Evolutionary conservation across 2,888 invertebrate species (phyloP).

Genomic region (Epirrhoe tristata): DNA sequence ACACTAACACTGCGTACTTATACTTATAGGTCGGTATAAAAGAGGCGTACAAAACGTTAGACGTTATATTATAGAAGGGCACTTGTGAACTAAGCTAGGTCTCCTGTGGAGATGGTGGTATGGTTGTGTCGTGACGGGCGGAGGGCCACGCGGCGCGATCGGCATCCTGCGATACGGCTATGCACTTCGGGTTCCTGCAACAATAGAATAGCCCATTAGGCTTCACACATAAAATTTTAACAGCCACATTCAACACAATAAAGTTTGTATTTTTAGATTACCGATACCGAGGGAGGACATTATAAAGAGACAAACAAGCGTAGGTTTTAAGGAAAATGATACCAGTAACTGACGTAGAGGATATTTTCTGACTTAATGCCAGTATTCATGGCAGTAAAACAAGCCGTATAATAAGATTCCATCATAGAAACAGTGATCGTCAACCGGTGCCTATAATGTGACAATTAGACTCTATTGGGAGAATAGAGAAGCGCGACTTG

Average conservation of each 20-base stretch:
- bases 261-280: background rate
- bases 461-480: slow-evolving; percentile 76
- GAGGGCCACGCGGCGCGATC: slow-evolving; percentile 84
- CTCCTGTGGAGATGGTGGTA: slow-evolving; percentile 79
- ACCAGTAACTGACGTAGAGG: background rate
- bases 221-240: slow-evolving; percentile 3
- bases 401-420: slow-evolving; percentile 9
- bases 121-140: slow-evolving; percentile 77
- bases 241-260: background rate
- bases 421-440: slow-evolving; percentile 52
- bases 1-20: slow-evolving; percentile 78
- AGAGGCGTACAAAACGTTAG: slow-evolving; percentile 82
- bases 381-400: background rate
- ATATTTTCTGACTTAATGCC: background rate
- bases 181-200: slow-evolving; percentile 75
- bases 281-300: background rate
- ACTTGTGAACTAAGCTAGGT: slow-evolving; percentile 78
- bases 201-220: slow-evolving; percentile 46
- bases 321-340: slow-evolving; percentile 18
- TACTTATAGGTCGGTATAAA: slow-evolving; percentile 81
- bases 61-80: slow-evolving; percentile 83
- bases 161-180: slow-evolving; percentile 79
- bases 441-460: slow-evolving; percentile 68
- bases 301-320: background rate
- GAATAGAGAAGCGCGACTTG: slow-evolving; percentile 76